Base-by-base conservation (phyloP, 1,140 invertebrate species). In the Sipha flava region DNA sequence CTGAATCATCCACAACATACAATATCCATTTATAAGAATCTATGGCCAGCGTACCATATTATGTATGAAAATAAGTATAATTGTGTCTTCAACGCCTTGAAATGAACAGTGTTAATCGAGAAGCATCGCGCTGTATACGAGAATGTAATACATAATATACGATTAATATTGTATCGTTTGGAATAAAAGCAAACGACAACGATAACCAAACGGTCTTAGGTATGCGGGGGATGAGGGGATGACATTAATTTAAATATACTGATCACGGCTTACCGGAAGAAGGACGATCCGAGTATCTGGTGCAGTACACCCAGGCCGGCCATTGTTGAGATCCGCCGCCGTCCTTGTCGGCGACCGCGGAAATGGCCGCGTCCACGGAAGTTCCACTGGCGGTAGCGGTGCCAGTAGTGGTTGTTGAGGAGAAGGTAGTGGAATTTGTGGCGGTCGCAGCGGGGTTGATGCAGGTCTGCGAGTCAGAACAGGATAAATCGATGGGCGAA, bases 221-320 rank as follows among this genome's bases (percentile, higher is more conserved):
- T n/a, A n/a, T n/a, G n/a, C n/a, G n/a, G n/a, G n/a, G n/a, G n/a
- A n/a, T n/a, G n/a, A n/a, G n/a, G n/a, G n/a, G n/a, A n/a, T n/a
- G n/a, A n/a, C 43, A 14, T 45, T 45, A 45, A 1, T 40, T 40
- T 31, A 45, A 34, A 29, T 6, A 64, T 34, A 64, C 0, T 43
- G 21, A 21, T 23, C 21, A 40, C 12, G 23, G 64, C 81, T 81
- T 73, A 95, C 94, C 94, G 86, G 94, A 93, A 83, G 95, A 97
- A 2, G 96, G 96, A 85, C 96, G 87, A 87, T 98, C 95, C 75
- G 95, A 97, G 86, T 98, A 98, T 84, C 96, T 88, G 5, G 96
- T 98, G 87, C 95, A 98, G 85, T 91, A 94, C 54, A 95, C 93
- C 95, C 95, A 96, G 1, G 94, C 92, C 1, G 93, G 93, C 89